phyloP scores from a whole-genome alignment of 2,888 invertebrate genomes.

The Ellobium chinense region DNA sequence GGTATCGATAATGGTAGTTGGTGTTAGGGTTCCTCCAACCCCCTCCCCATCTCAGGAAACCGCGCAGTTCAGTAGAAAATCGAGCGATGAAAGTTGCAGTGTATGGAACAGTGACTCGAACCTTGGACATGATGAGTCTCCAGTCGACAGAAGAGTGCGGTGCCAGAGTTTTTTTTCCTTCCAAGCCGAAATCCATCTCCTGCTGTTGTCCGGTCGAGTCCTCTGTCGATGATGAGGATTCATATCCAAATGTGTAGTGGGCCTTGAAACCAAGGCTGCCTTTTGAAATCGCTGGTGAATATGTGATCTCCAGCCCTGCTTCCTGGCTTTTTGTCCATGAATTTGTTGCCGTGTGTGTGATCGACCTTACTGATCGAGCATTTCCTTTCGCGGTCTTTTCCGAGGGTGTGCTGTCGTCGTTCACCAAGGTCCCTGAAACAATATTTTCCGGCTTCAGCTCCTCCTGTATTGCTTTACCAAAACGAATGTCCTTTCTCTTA shows the following conservation, averaged over 20 bases:
- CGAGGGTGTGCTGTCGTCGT: no score
- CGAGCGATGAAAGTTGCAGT: background rate
- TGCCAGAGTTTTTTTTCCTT: background rate
- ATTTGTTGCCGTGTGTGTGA: no score
- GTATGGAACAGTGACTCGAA: conserved; percentile 12
- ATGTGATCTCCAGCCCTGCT: no score
- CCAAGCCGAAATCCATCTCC: background rate
- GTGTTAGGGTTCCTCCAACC: background rate
- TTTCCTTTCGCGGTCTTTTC: no score
- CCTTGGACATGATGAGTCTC: background rate
- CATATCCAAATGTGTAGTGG: conserved; percentile 13
- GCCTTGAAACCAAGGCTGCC: no score
- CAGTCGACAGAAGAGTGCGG: background rate
- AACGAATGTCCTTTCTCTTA: background rate
- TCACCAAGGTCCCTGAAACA: background rate
- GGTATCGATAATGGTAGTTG: conserved; percentile 13
- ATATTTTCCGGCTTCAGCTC: background rate
- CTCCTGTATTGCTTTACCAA: background rate
- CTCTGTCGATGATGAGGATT: background rate
- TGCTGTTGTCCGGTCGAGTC: background rate
- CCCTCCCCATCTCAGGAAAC: conserved; percentile 19
- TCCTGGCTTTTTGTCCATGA: no score
- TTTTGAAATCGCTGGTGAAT: no score
- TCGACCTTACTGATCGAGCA: no score
- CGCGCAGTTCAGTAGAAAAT: conserved; percentile 26